Percentiles rank a stretch among this genome's conserved stretches.
These are phyloP conservation scores for Antechinus stuartii DNA, from an alignment of 2,113 vertebrate genomes.

Conservation along the genomic window DNA sequence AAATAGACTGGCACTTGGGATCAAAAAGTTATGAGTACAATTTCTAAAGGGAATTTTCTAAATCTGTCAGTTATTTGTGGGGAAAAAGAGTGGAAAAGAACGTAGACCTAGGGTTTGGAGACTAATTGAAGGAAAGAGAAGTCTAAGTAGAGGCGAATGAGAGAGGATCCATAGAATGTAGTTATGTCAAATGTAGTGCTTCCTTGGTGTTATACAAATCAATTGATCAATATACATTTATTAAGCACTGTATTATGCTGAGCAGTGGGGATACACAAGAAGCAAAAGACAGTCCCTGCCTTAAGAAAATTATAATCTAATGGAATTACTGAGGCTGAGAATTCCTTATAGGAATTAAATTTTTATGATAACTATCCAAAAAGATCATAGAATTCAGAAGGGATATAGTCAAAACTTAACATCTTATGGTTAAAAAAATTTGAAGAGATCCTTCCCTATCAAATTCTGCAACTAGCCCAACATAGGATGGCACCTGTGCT, in stretches of 20 bases:
- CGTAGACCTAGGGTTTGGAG: not conserved
- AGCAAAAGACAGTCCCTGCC: not conserved
- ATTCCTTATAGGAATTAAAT: not conserved
- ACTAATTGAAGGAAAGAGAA: not conserved
- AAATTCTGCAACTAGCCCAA: not conserved
- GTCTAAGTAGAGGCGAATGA: not conserved
- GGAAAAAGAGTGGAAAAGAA: not conserved
- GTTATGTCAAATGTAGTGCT: not conserved
- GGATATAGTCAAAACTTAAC: not conserved
- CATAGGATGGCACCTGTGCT: not conserved
- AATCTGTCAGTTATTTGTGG: not conserved
- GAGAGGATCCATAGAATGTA: not conserved
- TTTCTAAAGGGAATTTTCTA: not conserved
- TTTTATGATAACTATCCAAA: not conserved
- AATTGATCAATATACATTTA: not conserved
- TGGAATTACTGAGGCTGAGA: not conserved
- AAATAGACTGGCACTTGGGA: not conserved
- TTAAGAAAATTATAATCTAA: not conserved
- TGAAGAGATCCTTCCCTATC: not conserved
- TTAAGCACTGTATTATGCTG: not conserved
- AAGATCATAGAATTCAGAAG: not conserved
- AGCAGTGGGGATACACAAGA: not conserved
- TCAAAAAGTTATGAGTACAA: not conserved
- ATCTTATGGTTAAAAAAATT: not conserved
- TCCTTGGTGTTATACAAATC: not conserved